Evolutionary conservation across 2,113 vertebrate genomes (phyloP).

Genomic region (Indicator maculatus): DNA sequence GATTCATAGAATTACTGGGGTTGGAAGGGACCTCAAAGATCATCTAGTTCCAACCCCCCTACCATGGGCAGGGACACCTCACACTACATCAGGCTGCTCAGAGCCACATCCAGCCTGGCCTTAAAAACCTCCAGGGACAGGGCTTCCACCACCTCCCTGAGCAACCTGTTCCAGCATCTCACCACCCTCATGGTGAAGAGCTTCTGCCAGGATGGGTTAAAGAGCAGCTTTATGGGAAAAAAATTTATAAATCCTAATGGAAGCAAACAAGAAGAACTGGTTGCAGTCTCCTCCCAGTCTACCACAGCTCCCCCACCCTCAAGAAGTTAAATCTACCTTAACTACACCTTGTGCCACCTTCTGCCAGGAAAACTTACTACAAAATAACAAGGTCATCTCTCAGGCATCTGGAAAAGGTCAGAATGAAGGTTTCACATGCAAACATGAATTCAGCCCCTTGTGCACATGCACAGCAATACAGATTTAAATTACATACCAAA

Average conservation of each 20-base stretch:
- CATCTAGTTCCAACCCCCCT: no score
- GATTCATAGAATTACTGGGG: no score
- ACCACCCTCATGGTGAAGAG: no score
- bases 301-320: not conserved
- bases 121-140: no score
- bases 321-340: not conserved
- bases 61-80: no score
- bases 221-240: not conserved
- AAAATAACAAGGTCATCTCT: not conserved
- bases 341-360: not conserved
- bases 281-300: not conserved
- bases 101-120: no score
- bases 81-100: no score
- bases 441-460: not conserved
- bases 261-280: not conserved
- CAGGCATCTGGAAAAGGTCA: not conserved
- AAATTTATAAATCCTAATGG: not conserved
- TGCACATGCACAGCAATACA: rapidly evolving
- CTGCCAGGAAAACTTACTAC: not conserved
- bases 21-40: no score
- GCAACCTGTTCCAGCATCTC: no score
- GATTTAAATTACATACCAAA: not conserved
- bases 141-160: no score
- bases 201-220: not conserved
- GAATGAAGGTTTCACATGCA: not conserved